Evolutionary conservation across 2,888 invertebrate genomes (phyloP).

Genomic region (Eurytoma adleriae): DNA sequence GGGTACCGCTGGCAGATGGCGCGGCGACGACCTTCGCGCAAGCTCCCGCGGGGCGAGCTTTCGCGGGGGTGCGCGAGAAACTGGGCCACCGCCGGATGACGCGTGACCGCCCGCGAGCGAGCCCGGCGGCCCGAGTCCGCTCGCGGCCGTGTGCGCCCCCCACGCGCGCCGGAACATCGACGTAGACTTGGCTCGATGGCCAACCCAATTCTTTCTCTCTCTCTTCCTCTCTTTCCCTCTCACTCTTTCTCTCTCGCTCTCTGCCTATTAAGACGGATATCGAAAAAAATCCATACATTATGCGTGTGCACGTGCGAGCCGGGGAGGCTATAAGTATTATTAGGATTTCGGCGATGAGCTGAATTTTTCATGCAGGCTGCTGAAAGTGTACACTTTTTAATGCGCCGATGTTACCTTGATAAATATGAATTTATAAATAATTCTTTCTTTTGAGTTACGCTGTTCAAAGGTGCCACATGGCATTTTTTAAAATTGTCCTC

Average conservation of each 20-base stretch:
- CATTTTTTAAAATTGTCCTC: too few relatives aligned
- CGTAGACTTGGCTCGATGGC: neutral
- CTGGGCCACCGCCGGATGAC: constrained; percentile 31
- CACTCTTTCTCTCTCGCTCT: too few relatives aligned
- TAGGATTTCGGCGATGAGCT: neutral
- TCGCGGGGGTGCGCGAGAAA: constrained; percentile 6
- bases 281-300: constrained; percentile 17
- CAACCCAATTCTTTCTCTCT: neutral
- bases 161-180: constrained; percentile 1
- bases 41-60: neutral
- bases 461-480: too few relatives aligned
- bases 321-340: neutral
- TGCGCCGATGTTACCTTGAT: too few relatives aligned
- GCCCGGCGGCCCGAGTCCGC: neutral
- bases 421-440: too few relatives aligned
- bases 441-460: too few relatives aligned
- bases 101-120: neutral
- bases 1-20: neutral
- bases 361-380: neutral
- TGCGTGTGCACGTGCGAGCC: neutral
- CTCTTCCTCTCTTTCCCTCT: too few relatives aligned
- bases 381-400: too few relatives aligned
- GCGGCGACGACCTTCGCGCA: too few relatives aligned
- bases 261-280: constrained; percentile 5
- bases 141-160: neutral